Percentiles rank a stretch among this genome's conserved stretches.
Conservation (phyloP, 2,888 invertebrate species). For the Tortrix viridana region DNA sequence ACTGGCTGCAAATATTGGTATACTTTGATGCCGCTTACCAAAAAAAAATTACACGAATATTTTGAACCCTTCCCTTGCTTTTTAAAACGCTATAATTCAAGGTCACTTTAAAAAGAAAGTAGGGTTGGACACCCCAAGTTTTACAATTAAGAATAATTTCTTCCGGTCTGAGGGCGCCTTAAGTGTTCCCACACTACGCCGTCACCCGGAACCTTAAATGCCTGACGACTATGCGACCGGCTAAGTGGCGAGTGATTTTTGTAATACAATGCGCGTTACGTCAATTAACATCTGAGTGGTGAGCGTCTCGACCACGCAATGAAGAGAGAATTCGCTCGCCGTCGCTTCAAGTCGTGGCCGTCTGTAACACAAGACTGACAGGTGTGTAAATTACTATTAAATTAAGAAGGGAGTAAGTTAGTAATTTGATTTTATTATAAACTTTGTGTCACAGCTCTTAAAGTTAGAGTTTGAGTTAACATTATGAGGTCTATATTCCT, state of each 20-base stretch:
- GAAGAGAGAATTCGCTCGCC: too few relatives aligned
- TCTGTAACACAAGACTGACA: conserved; percentile 15
- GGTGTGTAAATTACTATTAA: conserved; percentile 6
- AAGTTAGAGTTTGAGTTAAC: neutral
- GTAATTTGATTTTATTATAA: neutral
- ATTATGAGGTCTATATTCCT: too few relatives aligned
- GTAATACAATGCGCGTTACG: too few relatives aligned
- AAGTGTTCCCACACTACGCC: conserved; percentile 20
- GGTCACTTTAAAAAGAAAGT: conserved; percentile 27
- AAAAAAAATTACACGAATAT: too few relatives aligned
- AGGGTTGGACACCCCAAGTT: neutral
- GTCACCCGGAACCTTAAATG: conserved; percentile 26
- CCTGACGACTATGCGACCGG: too few relatives aligned
- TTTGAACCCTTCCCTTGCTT: neutral
- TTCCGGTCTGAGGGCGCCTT: conserved; percentile 12
- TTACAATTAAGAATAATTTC: conserved; percentile 5
- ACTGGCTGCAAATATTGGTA: too few relatives aligned
- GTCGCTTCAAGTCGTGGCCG: too few relatives aligned
- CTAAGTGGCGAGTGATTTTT: too few relatives aligned
- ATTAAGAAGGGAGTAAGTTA: neutral
- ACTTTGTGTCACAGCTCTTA: neutral
- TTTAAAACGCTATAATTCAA: conserved; percentile 11
- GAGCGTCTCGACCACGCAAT: too few relatives aligned
- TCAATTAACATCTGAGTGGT: too few relatives aligned
- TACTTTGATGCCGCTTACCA: too few relatives aligned